Base-by-base conservation (phyloP, 2,113 vertebrate species). In the Euleptes europaea region DNA sequence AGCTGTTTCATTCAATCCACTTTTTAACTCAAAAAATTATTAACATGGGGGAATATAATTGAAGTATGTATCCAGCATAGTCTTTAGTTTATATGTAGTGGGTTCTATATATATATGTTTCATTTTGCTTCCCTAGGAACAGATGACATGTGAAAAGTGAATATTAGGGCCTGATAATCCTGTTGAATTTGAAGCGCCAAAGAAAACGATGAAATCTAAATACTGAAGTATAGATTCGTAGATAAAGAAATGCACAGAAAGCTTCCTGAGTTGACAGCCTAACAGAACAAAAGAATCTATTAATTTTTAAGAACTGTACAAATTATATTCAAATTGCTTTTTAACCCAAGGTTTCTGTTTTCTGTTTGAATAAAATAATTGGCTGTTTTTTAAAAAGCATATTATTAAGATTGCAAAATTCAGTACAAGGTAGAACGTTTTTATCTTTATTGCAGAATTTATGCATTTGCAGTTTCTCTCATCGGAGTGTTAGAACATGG, bases 221-320 rank as follows among this genome's bases (percentile, higher is more conserved):
- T 71, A 33, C 26, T 51, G 63, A 3, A 82, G n/a, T 13, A 72
- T 0, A 0, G 15, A 67, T 44, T 66, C 84, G 57, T 76, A 86
- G 23, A 84, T 76, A 88, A 92, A 86, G 54, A 83, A n/a, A n/a
- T n/a, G 57, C 82, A 85, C 11, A 90, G n/a, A 33, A 83, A 82
- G 5, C 70, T 88, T 35, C 71, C 11, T 80, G 57, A 89, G 82
- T 76, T 14, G 35, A 60, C 33, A 83, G 1, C 23, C 78, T 54
- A 79, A 76, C 49, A 13, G 69, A 54, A 80, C 86, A 85, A 70
- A 84, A 84, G 89, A 88, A 71, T 47, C 44, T 47, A 47, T 5
- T 6, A 47, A 47, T 47, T 5, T 5, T 47, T 47, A 47, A n/a
- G n/a, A n/a, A n/a, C n/a, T n/a, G n/a, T n/a, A n/a, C n/a, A n/a